These are phyloP conservation scores for Apomyelois bistriatella DNA, from an alignment of 2,888 invertebrate genomes.

Conservation along the genomic window DNA sequence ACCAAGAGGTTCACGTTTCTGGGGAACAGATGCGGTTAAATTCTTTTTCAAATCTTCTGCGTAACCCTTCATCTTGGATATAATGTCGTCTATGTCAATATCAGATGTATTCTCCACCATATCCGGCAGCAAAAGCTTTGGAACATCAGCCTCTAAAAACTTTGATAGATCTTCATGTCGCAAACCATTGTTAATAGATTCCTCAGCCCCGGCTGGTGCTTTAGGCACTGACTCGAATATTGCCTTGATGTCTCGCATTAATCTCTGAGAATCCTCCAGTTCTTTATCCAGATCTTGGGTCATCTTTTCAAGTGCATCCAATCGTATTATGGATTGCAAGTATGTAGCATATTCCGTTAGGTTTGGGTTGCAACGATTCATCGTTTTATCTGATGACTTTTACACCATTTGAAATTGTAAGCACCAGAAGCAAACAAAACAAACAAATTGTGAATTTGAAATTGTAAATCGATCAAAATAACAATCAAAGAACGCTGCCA, in stretches of 20 bases:
- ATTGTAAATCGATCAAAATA: too few relatives aligned
- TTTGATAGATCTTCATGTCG: conserved; percentile 48
- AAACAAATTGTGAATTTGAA: not conserved
- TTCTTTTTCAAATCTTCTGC: conserved; percentile 57
- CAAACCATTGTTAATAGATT: conserved; percentile 26
- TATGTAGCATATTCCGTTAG: conserved; percentile 45
- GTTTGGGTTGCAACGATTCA: conserved; percentile 34
- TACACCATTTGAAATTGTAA: not conserved
- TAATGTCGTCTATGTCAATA: conserved; percentile 48
- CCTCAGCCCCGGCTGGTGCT: conserved; percentile 14
- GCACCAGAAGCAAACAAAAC: not conserved
- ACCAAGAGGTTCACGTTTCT: conserved; percentile 20
- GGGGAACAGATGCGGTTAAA: conserved; percentile 27
- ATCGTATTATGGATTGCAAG: conserved; percentile 49
- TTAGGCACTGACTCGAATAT: conserved; percentile 47
- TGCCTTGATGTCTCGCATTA: conserved; percentile 56
- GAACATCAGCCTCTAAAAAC: conserved; percentile 47
- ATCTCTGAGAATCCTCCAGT: conserved; percentile 54
- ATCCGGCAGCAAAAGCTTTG: conserved; percentile 54
- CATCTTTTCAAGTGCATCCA: conserved; percentile 56
- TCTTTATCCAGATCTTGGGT: conserved; percentile 56
- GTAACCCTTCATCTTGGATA: conserved; percentile 52
- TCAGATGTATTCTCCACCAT: conserved; percentile 40
- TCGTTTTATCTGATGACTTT: conserved; percentile 16
- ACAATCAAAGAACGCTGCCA: too few relatives aligned